Conservation (phyloP, 2,797 vertebrate genomes). For the Leptoclinus maculatus region DNA sequence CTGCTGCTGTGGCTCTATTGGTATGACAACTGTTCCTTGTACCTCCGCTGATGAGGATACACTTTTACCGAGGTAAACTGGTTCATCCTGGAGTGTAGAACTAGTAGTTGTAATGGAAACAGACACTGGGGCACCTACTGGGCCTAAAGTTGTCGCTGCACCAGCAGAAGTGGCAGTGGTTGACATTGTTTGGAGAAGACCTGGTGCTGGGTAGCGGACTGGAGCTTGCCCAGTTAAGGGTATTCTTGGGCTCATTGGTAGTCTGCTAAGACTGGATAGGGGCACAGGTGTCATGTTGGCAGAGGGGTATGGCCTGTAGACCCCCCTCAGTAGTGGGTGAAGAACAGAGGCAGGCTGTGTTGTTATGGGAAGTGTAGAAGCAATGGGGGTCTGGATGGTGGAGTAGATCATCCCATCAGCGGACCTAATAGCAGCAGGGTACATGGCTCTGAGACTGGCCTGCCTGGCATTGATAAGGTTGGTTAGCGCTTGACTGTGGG, state of each 20-base stretch:
- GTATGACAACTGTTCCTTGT: conserved; percentile 61
- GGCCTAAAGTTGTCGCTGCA: conserved; percentile 57
- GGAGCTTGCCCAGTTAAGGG: conserved; percentile 84
- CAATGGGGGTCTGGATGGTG: conserved; percentile 98
- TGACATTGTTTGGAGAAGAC: conserved; percentile 77
- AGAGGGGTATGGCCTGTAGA: conserved; percentile 90
- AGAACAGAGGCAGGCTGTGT: conserved; percentile 95
- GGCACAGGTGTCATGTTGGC: conserved; percentile 90
- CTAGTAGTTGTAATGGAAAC: conserved; percentile 51
- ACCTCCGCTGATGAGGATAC: conserved; percentile 69
- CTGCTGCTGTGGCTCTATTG: conserved; percentile 79
- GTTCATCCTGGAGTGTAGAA: conserved; percentile 85
- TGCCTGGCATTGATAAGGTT: conserved; percentile 89
- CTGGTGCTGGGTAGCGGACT: conserved; percentile 88
- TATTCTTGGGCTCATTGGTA: conserved; percentile 89
- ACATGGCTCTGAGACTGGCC: conserved; percentile 90
- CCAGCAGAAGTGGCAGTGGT: conserved; percentile 61
- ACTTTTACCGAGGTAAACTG: conserved; percentile 93
- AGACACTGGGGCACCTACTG: conserved; percentile 51
- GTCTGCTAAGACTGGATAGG: conserved; percentile 89
- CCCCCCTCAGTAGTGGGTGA: conserved; percentile 89
- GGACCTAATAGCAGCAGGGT: conserved; percentile 92
- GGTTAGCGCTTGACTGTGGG: conserved; percentile 87
- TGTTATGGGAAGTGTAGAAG: conserved; percentile 98
- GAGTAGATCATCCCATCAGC: conserved; percentile 99